A percentile compares a stretch with the other conserved stretches of the same genome.
phyloP scores from a whole-genome alignment of 2,113 vertebrate species.

The Pterocles gutturalis region DNA sequence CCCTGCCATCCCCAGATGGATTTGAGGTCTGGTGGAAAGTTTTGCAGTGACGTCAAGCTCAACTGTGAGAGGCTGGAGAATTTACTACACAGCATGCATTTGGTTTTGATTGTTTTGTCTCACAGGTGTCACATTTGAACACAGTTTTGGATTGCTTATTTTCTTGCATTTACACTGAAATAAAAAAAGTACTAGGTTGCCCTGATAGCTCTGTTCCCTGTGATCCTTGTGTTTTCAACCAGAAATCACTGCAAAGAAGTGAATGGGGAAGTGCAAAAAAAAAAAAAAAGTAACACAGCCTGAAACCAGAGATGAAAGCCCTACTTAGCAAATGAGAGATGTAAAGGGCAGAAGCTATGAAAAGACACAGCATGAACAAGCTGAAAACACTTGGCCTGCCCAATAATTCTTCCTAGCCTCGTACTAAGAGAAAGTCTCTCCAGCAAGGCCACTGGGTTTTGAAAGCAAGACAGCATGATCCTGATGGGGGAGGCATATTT shows the following conservation, averaged over 20 bases:
- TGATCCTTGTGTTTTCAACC: neutral
- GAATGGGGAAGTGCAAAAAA: neutral
- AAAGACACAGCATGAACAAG: slow-evolving; percentile 16
- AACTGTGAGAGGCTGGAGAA: neutral
- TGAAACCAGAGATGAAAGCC: slow-evolving; percentile 50
- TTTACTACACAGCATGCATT: neutral
- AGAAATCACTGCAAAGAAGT: neutral
- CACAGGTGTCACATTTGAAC: neutral
- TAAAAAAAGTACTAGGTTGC: neutral
- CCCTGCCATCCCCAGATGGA: neutral
- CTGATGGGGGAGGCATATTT: neutral
- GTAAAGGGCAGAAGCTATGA: slow-evolving; percentile 50
- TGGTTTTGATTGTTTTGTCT: neutral
- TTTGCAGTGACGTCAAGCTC: neutral
- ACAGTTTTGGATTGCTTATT: neutral
- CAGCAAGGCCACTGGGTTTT: neutral
- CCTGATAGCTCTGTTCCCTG: neutral
- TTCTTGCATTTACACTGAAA: neutral
- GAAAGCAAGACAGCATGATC: neutral
- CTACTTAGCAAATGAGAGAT: slow-evolving; percentile 28
- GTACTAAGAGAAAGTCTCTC: neutral
- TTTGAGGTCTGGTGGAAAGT: neutral
- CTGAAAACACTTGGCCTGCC: neutral
- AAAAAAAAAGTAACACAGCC: neutral
- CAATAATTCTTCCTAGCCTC: neutral